Percentiles rank a stretch among this genome's conserved stretches.
These are phyloP conservation scores for Agrypnus murinus DNA, from an alignment of 2,888 invertebrate genomes.

Conservation along the genomic window DNA sequence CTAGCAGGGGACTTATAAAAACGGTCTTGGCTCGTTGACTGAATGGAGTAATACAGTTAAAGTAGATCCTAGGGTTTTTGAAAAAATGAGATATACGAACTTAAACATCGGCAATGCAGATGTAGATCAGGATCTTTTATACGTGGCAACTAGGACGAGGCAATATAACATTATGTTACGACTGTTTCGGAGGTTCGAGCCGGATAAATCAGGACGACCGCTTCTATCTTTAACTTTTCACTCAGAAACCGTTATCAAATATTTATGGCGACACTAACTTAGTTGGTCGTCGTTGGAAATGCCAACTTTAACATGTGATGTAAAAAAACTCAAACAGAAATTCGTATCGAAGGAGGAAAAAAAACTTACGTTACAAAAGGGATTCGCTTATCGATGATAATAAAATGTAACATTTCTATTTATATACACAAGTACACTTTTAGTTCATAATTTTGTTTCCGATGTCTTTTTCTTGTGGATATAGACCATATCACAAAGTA, in stretches of 20 bases:
- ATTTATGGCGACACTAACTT: slow-evolving; percentile 51
- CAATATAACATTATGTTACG: slow-evolving; percentile 44
- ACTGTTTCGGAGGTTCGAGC: slow-evolving; percentile 42
- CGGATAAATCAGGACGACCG: slow-evolving; percentile 45
- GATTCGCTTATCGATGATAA: background rate
- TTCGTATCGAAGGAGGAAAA: slow-evolving; percentile 1
- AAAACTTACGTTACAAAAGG: background rate
- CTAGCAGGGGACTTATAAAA: background rate
- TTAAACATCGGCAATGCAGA: slow-evolving; percentile 19
- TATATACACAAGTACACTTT: too few relatives aligned
- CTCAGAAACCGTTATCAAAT: slow-evolving; percentile 52
- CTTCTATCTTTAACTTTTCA: slow-evolving; percentile 47
- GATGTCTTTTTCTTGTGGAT: too few relatives aligned
- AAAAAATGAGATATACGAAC: background rate
- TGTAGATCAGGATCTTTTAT: slow-evolving; percentile 31
- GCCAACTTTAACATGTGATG: slow-evolving; percentile 34
- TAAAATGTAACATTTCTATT: background rate
- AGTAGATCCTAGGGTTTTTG: background rate
- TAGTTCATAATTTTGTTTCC: too few relatives aligned
- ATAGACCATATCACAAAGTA: too few relatives aligned
- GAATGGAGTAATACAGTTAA: background rate
- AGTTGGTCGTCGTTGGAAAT: slow-evolving; percentile 41
- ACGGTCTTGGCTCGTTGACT: background rate
- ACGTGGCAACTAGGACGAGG: slow-evolving; percentile 11
- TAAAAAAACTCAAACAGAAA: slow-evolving; percentile 40